Conservation (phyloP, 1,140 invertebrate species). For the silkworm (Bombyx mori) region DNA sequence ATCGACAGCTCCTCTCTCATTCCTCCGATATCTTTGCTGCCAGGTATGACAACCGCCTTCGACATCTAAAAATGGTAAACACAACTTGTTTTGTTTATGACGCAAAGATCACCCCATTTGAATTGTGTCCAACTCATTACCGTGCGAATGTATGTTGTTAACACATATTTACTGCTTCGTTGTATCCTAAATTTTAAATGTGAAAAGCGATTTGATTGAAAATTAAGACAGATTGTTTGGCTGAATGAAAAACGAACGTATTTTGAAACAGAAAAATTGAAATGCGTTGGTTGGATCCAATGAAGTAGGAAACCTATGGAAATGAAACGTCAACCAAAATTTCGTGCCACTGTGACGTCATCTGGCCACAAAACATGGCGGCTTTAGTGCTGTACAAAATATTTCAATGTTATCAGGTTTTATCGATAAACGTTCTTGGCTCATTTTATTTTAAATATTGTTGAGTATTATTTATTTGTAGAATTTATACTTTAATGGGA, state of each 20-base stretch:
- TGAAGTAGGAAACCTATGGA: too few species aligned
- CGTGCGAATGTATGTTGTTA: conserved; percentile 28
- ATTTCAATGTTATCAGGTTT: too few species aligned
- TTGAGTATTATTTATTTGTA: too few species aligned
- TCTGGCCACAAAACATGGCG: too few species aligned
- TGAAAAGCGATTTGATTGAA: conserved; percentile 27
- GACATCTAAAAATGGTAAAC: conserved; percentile 68
- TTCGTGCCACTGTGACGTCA: too few species aligned
- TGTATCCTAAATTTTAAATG: conserved; percentile 14
- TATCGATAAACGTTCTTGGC: too few species aligned
- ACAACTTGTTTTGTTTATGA: conserved; percentile 61
- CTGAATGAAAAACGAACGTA: conserved; percentile 22
- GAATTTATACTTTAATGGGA: too few species aligned
- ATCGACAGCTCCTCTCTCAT: conserved; percentile 53
- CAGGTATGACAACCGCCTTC: conserved; percentile 58
- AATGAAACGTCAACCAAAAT: too few species aligned
- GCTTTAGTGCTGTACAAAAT: too few species aligned
- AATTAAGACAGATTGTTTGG: conserved; percentile 12
- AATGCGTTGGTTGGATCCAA: conserved; percentile 41
- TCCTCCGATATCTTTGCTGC: conserved; percentile 47
- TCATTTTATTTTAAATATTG: too few species aligned
- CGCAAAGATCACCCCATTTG: conserved; percentile 32
- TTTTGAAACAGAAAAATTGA: conserved; percentile 45
- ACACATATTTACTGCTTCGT: conserved; percentile 36
- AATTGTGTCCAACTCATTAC: conserved; percentile 23